Conservation (phyloP, 92 coral and sea anemone genomes). For the Ricordea florida region DNA sequence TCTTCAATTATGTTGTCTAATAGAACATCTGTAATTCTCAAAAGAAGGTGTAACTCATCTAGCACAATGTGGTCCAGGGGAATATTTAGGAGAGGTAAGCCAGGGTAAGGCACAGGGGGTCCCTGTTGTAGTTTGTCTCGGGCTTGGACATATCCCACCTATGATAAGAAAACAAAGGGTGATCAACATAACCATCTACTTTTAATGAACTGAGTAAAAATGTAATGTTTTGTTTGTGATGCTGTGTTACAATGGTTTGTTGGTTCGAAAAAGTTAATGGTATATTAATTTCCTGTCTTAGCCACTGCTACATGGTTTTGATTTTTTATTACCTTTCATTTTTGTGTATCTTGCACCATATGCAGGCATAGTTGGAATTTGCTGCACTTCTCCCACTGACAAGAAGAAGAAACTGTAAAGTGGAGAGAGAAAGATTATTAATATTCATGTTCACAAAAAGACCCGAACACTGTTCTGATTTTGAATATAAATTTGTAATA, state of each 20-base stretch:
- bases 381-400: slow-evolving; percentile 42
- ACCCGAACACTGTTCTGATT: not conserved
- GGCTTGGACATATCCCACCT: slow-evolving; percentile 56
- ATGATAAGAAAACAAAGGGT: not conserved
- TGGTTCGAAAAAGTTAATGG: not conserved
- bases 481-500: too few species aligned
- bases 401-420: slow-evolving; percentile 47
- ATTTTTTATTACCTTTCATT: slow-evolving; percentile 1
- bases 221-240: not conserved
- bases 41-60: slow-evolving; percentile 49
- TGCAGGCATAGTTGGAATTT: slow-evolving; percentile 47
- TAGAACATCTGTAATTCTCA: slow-evolving; percentile 44
- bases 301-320: not conserved
- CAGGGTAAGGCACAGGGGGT: slow-evolving; percentile 27
- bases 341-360: slow-evolving; percentile 49
- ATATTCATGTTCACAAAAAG: not conserved
- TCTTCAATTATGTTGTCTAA: slow-evolving; percentile 50
- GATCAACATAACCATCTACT: not conserved
- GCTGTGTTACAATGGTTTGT: not conserved
- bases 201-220: not conserved
- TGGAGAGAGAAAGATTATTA: not conserved
- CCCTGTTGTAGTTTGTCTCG: not conserved
- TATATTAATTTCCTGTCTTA: not conserved
- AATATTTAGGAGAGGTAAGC: slow-evolving; percentile 44
- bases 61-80: slow-evolving; percentile 51